Percentiles rank a stretch among this genome's conserved stretches.
Conservation (phyloP, 1,140 invertebrate species). For the Planococcus citri region DNA sequence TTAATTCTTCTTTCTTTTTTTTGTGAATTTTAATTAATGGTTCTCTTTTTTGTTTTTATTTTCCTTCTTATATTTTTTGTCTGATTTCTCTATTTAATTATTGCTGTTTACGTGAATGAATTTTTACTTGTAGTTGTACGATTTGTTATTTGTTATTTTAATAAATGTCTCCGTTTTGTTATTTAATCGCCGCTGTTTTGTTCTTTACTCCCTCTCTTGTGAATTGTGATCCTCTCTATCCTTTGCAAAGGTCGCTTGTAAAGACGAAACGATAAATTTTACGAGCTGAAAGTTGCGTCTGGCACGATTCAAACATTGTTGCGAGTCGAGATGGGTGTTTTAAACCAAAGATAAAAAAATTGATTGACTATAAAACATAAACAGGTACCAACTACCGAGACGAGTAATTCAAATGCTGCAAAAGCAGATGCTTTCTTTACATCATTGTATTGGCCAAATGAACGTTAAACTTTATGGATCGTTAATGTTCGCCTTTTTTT, state of each 20-base stretch:
- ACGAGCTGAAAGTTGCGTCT: not conserved
- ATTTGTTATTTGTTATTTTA: not conserved
- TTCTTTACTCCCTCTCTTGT: too few relatives aligned
- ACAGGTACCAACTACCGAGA: not conserved
- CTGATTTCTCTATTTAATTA: not conserved
- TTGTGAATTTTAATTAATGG: too few relatives aligned
- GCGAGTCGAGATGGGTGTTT: not conserved
- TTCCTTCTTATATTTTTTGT: too few relatives aligned
- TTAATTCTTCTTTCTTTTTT: too few relatives aligned
- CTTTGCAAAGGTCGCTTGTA: not conserved
- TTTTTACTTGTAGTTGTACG: not conserved
- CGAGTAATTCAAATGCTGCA: not conserved
- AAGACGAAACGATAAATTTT: not conserved
- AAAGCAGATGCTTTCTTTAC: not conserved
- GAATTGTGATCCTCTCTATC: too few relatives aligned
- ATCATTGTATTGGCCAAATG: not conserved
- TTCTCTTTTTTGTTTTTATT: not conserved
- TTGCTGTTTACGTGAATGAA: not conserved
- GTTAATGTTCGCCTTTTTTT: not conserved
- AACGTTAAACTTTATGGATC: not conserved
- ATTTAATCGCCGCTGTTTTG: not conserved
- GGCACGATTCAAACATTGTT: not conserved
- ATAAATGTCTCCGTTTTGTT: not conserved
- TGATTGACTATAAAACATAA: not conserved
- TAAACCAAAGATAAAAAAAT: not conserved